Evolutionary conservation across 23 tunicate species (phyloP).

Genomic region (Phallusia fumigata): DNA sequence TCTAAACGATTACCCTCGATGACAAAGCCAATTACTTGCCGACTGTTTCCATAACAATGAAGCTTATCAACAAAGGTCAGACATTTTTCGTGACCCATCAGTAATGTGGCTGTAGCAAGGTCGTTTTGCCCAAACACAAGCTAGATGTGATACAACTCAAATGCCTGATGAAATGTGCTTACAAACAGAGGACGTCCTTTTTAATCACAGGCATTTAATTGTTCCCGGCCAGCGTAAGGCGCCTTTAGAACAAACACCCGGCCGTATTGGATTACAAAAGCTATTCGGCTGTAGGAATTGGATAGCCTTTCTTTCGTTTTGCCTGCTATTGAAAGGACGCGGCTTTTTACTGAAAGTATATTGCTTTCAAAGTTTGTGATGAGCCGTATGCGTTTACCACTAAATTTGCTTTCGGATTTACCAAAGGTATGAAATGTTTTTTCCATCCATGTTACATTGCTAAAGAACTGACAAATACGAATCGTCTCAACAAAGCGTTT

Average conservation of each 20-base stretch:
- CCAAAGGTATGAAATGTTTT: too few species aligned
- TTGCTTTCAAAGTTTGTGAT: too few species aligned
- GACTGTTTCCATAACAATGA: constrained; percentile 31
- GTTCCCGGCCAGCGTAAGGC: not conserved
- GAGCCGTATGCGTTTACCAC: too few species aligned
- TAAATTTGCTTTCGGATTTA: too few species aligned
- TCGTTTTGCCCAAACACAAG: not conserved
- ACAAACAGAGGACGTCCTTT: not conserved
- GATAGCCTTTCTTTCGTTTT: not conserved
- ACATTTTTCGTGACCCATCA: not conserved
- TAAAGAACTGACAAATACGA: too few species aligned
- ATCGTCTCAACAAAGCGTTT: too few species aligned
- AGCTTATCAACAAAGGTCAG: not conserved
- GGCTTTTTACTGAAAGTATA: too few species aligned
- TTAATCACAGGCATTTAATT: constrained; percentile 8
- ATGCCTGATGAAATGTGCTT: not conserved
- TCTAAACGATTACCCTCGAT: too few species aligned
- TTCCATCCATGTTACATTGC: too few species aligned
- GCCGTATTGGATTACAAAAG: not conserved
- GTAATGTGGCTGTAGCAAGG: not conserved
- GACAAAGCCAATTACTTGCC: not conserved
- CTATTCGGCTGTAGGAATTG: not conserved
- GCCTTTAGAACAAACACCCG: not conserved
- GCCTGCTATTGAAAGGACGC: not conserved
- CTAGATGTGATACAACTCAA: not conserved